Conservation (phyloP, 2,113 vertebrate species). For the Cyphotilapia sp. region DNA sequence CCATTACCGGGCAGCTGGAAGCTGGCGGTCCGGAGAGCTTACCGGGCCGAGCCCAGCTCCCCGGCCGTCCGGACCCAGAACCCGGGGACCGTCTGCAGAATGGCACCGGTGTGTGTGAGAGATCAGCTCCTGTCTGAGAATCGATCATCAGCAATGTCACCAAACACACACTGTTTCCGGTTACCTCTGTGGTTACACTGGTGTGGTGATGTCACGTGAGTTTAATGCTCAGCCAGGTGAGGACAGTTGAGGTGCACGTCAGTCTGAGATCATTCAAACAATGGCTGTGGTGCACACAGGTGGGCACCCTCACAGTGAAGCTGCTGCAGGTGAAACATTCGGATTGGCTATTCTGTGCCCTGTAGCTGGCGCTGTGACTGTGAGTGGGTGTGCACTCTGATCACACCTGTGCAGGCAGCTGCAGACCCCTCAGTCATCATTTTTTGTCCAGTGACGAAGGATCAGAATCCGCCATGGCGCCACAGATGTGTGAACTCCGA, state of each 20-base stretch:
- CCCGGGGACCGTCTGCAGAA: neutral
- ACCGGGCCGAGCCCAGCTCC: neutral
- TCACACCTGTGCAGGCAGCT: neutral
- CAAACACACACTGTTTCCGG: neutral
- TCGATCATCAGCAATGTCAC: neutral
- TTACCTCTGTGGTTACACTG: neutral
- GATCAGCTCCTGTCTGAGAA: neutral
- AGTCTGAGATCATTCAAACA: neutral
- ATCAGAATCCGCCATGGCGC: neutral
- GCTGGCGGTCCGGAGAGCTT: neutral
- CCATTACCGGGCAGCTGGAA: slow-evolving; percentile 60
- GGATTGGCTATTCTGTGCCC: neutral
- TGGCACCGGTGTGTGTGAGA: neutral
- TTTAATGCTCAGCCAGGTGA: neutral
- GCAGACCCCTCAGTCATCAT: neutral
- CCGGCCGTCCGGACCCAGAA: neutral
- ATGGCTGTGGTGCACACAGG: neutral
- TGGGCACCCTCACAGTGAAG: neutral
- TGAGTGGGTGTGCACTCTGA: neutral
- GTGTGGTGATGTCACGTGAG: neutral
- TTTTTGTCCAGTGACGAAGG: neutral
- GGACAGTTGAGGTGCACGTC: neutral
- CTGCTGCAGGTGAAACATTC: neutral
- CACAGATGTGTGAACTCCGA: neutral
- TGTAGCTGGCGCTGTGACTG: neutral